Percentiles rank a stretch among this genome's conserved stretches.
Conservation (phyloP, 2,888 invertebrate species). For the Nomada goodeniana region DNA sequence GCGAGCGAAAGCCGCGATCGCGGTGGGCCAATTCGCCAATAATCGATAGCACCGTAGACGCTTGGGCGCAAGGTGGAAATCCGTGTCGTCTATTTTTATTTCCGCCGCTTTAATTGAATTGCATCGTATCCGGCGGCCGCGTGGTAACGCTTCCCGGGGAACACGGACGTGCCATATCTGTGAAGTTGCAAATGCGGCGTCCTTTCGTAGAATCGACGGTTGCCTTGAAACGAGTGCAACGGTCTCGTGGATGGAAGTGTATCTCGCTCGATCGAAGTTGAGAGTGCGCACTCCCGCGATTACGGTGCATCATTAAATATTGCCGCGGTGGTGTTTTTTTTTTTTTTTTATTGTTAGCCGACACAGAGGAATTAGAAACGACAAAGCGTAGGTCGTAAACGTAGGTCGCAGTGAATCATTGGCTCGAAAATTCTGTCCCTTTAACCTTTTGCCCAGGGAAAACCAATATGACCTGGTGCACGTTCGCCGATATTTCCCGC, state of each 20-base stretch:
- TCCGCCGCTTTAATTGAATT: conserved; percentile 38
- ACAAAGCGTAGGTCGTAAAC: not conserved
- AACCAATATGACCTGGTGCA: conserved; percentile 5
- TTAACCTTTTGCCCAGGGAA: conserved; percentile 23
- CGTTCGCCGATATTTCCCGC: conserved; percentile 11
- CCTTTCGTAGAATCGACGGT: not conserved
- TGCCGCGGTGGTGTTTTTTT: not conserved
- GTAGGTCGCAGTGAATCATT: conserved; percentile 5
- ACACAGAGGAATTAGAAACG: not conserved
- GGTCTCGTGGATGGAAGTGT: not conserved
- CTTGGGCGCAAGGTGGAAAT: conserved; percentile 1
- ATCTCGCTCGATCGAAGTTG: not conserved
- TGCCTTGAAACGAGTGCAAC: not conserved
- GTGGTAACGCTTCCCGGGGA: not conserved
- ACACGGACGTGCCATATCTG: not conserved
- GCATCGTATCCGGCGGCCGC: conserved; percentile 13
- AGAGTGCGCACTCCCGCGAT: not conserved
- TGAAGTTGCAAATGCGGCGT: not conserved
- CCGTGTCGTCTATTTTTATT: conserved; percentile 49
- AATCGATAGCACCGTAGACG: conserved; percentile 36
- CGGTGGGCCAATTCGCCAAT: conserved; percentile 29
- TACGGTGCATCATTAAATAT: conserved; percentile 11
- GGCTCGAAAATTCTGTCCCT: conserved; percentile 13
- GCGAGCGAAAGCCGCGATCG: not conserved
- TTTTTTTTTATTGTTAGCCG: too few species aligned